A percentile compares a stretch with the other conserved stretches of the same genome.
These are phyloP conservation scores for Diabrotica virgifera DNA, from an alignment of 1,140 invertebrate genomes.

Conservation along the genomic window DNA sequence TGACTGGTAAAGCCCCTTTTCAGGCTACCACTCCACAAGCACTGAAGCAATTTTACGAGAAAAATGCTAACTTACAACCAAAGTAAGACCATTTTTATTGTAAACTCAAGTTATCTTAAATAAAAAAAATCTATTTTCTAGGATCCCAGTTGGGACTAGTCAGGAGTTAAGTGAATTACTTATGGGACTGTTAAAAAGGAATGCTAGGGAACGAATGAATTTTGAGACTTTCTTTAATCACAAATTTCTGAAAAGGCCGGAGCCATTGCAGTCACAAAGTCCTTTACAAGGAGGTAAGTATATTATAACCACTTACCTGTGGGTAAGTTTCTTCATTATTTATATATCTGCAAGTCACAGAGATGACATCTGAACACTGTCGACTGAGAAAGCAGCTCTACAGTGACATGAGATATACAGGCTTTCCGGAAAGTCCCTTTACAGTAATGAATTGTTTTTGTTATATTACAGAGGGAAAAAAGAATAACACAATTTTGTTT, in stretches of 20 bases:
- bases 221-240: constrained; percentile 95
- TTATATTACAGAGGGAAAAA: too few relatives aligned
- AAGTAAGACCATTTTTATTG: constrained; percentile 63
- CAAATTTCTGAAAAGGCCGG: constrained; percentile 75
- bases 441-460: too few relatives aligned
- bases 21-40: constrained; percentile 98
- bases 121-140: constrained; percentile 48
- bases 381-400: too few relatives aligned
- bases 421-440: too few relatives aligned
- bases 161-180: constrained; percentile 84
- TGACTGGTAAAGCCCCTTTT: constrained; percentile 98
- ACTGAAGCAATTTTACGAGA: constrained; percentile 95
- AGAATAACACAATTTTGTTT: too few relatives aligned
- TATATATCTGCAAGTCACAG: too few relatives aligned
- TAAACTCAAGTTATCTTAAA: not conserved
- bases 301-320: not conserved
- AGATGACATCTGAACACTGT: too few relatives aligned
- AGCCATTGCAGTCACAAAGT: constrained; percentile 46
- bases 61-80: constrained; percentile 90
- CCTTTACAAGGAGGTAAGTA: constrained; percentile 40
- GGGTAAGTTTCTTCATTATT: too few relatives aligned
- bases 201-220: constrained; percentile 91
- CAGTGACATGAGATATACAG: too few relatives aligned
- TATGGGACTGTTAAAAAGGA: constrained; percentile 82
- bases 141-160: constrained; percentile 91